Evolutionary conservation across 2,888 invertebrate species (phyloP).

Genomic region (Lapara coniferarum): DNA sequence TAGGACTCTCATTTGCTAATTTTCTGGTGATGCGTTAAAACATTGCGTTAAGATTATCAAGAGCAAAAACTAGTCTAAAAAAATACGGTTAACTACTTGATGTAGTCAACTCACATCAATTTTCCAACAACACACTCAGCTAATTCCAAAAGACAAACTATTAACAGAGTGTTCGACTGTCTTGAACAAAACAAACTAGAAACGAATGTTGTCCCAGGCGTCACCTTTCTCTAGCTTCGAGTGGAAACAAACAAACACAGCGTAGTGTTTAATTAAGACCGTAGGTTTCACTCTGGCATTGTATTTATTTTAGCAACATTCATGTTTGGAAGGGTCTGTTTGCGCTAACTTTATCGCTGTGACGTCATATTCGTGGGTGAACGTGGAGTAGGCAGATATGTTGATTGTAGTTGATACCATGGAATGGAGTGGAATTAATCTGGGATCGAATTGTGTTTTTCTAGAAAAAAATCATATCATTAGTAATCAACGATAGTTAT

Average conservation of each 20-base stretch:
- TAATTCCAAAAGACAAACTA: constrained; percentile 17
- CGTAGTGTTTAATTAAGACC: constrained; percentile 56
- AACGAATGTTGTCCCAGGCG: constrained; percentile 25
- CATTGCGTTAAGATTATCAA: no score
- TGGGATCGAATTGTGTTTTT: no score
- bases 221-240: constrained; percentile 28
- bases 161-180: background rate
- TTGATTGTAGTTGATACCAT: no score
- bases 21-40: no score
- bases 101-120: background rate
- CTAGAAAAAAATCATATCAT: no score
- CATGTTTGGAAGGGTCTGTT: constrained; percentile 51
- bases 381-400: no score
- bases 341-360: constrained; percentile 51
- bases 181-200: constrained; percentile 28
- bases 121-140: background rate
- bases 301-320: constrained; percentile 55
- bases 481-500: no score
- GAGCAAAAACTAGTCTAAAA: no score
- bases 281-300: constrained; percentile 44
- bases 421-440: no score
- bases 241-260: constrained; percentile 36
- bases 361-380: constrained; percentile 28
- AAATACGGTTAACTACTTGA: background rate
- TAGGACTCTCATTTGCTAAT: no score